These are phyloP conservation scores for Anabacerthia variegaticeps DNA, from an alignment of 2,797 vertebrate genomes.

Conservation along the genomic window DNA sequence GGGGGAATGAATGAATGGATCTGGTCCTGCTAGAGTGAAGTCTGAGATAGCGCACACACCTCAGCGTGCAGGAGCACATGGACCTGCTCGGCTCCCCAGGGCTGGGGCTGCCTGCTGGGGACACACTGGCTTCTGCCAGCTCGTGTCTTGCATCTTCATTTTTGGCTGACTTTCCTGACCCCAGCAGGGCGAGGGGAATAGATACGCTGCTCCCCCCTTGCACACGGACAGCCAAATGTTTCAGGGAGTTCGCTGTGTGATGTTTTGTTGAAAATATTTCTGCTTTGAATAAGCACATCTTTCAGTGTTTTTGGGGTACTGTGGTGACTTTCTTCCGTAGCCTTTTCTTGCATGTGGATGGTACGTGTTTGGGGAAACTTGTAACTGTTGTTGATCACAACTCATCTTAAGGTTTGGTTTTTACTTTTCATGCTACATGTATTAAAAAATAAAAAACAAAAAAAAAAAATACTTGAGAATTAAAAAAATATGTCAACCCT, in stretches of 20 bases:
- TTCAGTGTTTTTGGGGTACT: slow-evolving; percentile 41
- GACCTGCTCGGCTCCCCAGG: background rate
- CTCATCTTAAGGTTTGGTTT: slow-evolving; percentile 36
- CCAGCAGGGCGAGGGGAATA: slow-evolving; percentile 31
- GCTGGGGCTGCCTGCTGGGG: background rate
- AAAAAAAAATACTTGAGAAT: slow-evolving; percentile 1
- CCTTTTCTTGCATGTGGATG: slow-evolving; percentile 70
- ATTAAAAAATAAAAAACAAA: background rate
- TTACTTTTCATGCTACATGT: slow-evolving; percentile 21
- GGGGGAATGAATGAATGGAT: background rate
- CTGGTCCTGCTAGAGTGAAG: slow-evolving; percentile 17
- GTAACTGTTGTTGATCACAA: slow-evolving; percentile 11
- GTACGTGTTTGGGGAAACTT: slow-evolving; percentile 58
- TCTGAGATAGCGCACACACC: background rate
- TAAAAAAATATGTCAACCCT: slow-evolving; percentile 13
- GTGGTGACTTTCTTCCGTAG: slow-evolving; percentile 56
- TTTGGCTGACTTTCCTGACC: slow-evolving; percentile 27
- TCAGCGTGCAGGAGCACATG: background rate
- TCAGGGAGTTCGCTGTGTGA: slow-evolving; percentile 48
- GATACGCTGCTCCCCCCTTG: background rate
- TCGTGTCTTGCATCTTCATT: background rate
- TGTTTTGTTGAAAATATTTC: slow-evolving; percentile 37
- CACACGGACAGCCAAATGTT: slow-evolving; percentile 19
- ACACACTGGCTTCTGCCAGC: background rate
- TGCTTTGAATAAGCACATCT: slow-evolving; percentile 51